These are phyloP conservation scores for Cheilosia urbana DNA, from an alignment of 2,888 invertebrate genomes.

Conservation along the genomic window DNA sequence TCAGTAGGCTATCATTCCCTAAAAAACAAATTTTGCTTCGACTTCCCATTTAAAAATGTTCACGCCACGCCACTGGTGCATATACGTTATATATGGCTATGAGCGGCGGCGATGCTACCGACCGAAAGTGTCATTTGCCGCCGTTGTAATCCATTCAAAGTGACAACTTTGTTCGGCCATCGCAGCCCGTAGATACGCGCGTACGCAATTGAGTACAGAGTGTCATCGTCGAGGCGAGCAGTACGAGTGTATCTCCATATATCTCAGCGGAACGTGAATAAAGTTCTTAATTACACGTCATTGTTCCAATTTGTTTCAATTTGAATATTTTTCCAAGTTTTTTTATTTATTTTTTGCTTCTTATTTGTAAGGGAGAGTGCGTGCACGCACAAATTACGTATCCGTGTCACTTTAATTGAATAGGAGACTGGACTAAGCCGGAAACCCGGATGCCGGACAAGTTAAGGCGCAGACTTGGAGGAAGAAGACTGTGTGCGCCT, in stretches of 20 bases:
- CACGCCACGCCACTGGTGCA: no score
- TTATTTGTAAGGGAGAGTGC: constrained; percentile 9
- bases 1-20: no score
- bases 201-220: constrained; percentile 62
- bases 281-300: constrained; percentile 73
- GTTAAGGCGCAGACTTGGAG: constrained; percentile 19
- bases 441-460: constrained; percentile 67
- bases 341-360: constrained; percentile 17
- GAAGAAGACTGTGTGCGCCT: constrained; percentile 36
- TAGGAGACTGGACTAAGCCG: constrained; percentile 47
- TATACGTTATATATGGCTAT: constrained; percentile 17
- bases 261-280: constrained; percentile 65
- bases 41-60: no score
- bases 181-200: constrained; percentile 1
- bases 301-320: constrained; percentile 75
- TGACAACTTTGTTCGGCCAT: constrained; percentile 44
- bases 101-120: neutral
- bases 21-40: no score
- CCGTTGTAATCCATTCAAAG: constrained; percentile 50
- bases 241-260: neutral
- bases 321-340: constrained; percentile 50
- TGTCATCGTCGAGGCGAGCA: constrained; percentile 17
- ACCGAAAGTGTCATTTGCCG: constrained; percentile 39
- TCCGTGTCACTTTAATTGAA: constrained; percentile 45
- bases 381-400: constrained; percentile 33